Evolutionary conservation across 2,797 vertebrate genomes (phyloP), one percentile per base, ranked within the genome.

Genomic region (Otolemur crassicaudatus): DNA sequence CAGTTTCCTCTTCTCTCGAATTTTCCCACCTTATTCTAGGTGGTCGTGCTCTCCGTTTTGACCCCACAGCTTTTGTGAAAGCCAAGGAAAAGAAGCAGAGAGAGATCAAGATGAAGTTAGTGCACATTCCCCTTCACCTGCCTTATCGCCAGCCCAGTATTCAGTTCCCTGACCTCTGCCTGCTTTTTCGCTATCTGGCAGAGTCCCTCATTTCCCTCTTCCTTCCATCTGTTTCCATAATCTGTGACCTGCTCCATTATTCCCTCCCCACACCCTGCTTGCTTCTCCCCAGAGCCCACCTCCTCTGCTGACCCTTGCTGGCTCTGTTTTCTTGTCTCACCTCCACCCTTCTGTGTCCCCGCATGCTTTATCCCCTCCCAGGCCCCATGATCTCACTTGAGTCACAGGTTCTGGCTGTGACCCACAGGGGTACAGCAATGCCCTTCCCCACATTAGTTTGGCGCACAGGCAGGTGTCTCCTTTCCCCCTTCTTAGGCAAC

Each of bases 61-160:
- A 99, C 96, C 99, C 99, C n/a, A 99, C 99, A 0, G 99, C 99
- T 12, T 99, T 99, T 83, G 98, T 99, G 96, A 99, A 99, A 96
- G 99, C 99, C 97, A 98, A 98, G 90, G 99, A 99, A 80, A 99
- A 98, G 56, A 98, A 99, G 80, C 99, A 98, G 97, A 99, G 98
- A 94, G 99, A 99, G 79, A 82, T 98, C 0, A 99, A 99, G 16
- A 96, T 99, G 43, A 99, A 98, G 99, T 99, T 90, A 94, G 99
- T 65, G 9, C 49, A 4, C 58, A 4, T 49, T 76, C 37, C 46
- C 81, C 43, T 27, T n/a, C 20, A 3, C 20, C 6, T 3, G 34
- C 60, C 40, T 0, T 1, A 2, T 3, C 49, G 43, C 27, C n/a
- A n/a, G 14, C 17, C 19, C 34, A 17, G 58, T 2, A 4, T 34